A percentile compares a stretch with the other conserved stretches of the same genome.
Evolutionary conservation across 2,797 vertebrate genomes (phyloP).

Genomic region (Lacerta bilineata): DNA sequence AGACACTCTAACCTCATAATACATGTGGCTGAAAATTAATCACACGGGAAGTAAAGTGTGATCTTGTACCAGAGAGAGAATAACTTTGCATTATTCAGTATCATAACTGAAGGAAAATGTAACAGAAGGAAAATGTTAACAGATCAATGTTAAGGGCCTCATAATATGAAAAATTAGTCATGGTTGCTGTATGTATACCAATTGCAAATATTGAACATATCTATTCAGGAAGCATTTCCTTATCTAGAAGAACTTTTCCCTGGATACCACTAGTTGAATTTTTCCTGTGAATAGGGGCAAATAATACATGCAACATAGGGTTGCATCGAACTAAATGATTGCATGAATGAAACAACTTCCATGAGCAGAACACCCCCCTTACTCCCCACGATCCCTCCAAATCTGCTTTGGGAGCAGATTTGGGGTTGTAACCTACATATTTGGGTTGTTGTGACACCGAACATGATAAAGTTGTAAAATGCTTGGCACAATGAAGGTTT

Average conservation of each 20-base stretch:
- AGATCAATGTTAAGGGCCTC: conserved; percentile 3
- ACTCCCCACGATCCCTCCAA: too few species aligned
- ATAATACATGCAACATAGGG: too few species aligned
- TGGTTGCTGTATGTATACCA: fast-evolving
- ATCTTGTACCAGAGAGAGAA: background rate
- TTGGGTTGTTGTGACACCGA: background rate
- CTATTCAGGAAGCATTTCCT: background rate
- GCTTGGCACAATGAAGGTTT: background rate
- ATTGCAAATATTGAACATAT: conserved; percentile 38
- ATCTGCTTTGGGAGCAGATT: too few species aligned
- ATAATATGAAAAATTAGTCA: conserved; percentile 7
- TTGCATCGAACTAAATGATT: too few species aligned
- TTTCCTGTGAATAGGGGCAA: background rate
- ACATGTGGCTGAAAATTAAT: conserved; percentile 26
- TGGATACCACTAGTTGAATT: background rate
- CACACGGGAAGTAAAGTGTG: conserved; percentile 10
- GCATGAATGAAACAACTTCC: too few species aligned
- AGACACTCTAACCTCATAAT: conserved; percentile 8
- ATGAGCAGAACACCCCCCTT: too few species aligned
- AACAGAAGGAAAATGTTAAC: background rate
- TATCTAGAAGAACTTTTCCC: background rate
- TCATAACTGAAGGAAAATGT: background rate
- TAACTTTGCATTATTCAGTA: conserved; percentile 34
- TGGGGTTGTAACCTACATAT: background rate
- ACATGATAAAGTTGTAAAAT: background rate